Percentiles rank a stretch among this genome's conserved stretches.
Conservation (phyloP, 2,113 vertebrate species). For the Callocephalon fimbriatum region DNA sequence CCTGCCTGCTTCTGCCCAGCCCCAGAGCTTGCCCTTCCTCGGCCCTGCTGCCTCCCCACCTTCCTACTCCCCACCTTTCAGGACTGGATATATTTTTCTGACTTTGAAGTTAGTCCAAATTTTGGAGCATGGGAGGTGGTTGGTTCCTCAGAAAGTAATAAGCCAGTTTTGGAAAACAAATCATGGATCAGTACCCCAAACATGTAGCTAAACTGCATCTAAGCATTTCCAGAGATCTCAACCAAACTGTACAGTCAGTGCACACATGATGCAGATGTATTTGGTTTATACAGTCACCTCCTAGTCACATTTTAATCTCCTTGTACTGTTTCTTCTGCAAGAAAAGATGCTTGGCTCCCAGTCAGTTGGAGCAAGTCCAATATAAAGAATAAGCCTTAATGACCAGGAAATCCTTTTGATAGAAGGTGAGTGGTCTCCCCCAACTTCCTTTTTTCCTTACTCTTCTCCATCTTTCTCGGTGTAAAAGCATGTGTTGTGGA, state of each 20-base stretch:
- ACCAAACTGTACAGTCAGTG: not conserved
- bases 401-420: not conserved
- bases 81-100: not conserved
- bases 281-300: not conserved
- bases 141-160: not conserved
- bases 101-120: not conserved
- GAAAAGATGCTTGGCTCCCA: not conserved
- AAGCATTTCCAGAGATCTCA: not conserved
- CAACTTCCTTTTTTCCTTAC: not conserved
- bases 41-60: not conserved
- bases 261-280: not conserved
- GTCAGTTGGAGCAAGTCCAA: not conserved
- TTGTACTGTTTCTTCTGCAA: not conserved
- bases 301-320: not conserved
- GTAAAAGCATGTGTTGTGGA: not conserved
- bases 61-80: not conserved
- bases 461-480: not conserved
- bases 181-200: not conserved
- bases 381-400: not conserved
- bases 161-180: not conserved
- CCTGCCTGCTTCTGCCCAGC: not conserved
- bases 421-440: not conserved
- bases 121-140: accelerated
- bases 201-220: not conserved
- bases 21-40: not conserved